Conservation (phyloP, 1,140 invertebrate species). For the Atta colombica region DNA sequence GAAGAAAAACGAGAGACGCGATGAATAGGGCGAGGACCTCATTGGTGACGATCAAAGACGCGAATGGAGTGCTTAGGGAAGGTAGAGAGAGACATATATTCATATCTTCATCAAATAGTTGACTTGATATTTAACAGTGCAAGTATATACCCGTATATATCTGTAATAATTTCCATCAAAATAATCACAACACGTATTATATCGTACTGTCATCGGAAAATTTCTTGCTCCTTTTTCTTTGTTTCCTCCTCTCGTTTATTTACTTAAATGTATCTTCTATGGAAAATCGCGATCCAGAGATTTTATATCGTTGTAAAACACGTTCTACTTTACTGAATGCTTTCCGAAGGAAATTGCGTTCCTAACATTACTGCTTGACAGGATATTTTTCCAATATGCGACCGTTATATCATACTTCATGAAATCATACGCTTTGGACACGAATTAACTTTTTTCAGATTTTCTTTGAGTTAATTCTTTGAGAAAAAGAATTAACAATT, state of each 20-base stretch:
- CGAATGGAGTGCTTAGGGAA: background rate
- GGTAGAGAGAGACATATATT: conserved; percentile 21
- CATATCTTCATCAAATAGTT: conserved; percentile 31
- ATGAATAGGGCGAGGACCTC: conserved; percentile 30
- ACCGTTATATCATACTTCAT: background rate
- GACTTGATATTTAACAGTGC: conserved; percentile 32
- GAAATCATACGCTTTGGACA: background rate
- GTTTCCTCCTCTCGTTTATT: conserved; percentile 3
- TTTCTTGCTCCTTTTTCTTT: background rate
- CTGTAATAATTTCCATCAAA: conserved; percentile 29
- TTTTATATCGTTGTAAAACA: conserved; percentile 36
- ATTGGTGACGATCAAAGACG: conserved; percentile 29
- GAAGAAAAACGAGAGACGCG: conserved; percentile 25
- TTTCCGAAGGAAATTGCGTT: conserved; percentile 51
- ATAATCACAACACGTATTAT: background rate
- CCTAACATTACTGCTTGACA: conserved; percentile 20
- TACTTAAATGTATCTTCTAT: conserved; percentile 6
- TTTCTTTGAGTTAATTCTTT: background rate
- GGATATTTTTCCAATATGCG: conserved; percentile 17
- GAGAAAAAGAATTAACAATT: background rate
- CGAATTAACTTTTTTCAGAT: background rate
- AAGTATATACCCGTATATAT: background rate
- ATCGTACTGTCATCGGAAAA: background rate
- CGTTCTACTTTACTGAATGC: background rate
- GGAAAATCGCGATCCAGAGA: conserved; percentile 6